phyloP scores from a whole-genome alignment of 2,888 invertebrate species.

The Drosophila austrosaltans region DNA sequence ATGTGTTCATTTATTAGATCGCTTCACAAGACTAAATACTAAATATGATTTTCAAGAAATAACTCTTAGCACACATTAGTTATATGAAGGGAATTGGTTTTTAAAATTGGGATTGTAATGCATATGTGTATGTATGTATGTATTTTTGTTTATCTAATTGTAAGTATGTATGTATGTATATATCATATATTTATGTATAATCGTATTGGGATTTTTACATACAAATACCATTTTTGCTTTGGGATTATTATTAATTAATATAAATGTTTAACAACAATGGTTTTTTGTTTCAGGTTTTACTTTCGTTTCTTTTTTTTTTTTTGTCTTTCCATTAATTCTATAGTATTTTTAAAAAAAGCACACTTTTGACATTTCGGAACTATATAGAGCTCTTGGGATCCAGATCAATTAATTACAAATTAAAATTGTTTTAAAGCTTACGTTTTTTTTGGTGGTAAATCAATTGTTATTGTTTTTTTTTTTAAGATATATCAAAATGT shows the following conservation, averaged over 20 bases:
- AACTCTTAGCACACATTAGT: background rate
- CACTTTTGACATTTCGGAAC: slow-evolving; percentile 50
- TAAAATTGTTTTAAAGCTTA: background rate
- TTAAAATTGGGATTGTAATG: slow-evolving; percentile 17
- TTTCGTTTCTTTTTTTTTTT: slow-evolving; percentile 34
- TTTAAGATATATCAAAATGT: background rate
- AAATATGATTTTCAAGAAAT: slow-evolving; percentile 25
- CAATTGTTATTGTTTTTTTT: background rate
- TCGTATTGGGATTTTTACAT: slow-evolving; percentile 48
- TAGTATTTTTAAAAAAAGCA: slow-evolving; percentile 55
- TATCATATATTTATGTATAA: slow-evolving; percentile 47
- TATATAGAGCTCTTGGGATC: slow-evolving; percentile 21
- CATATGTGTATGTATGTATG: background rate
- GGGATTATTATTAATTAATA: slow-evolving; percentile 27
- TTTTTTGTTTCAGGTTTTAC: background rate
- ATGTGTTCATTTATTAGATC: background rate
- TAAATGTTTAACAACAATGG: slow-evolving; percentile 26
- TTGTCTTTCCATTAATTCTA: slow-evolving; percentile 59
- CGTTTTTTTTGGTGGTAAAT: slow-evolving; percentile 2
- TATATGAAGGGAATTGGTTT: background rate
- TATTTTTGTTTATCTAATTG: slow-evolving; percentile 3
- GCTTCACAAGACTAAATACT: slow-evolving; percentile 4
- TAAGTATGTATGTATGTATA: slow-evolving; percentile 23
- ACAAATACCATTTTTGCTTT: slow-evolving; percentile 60
- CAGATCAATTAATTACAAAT: slow-evolving; percentile 8